Evolutionary conservation across 2,888 invertebrate genomes (phyloP).

Genomic region (Sesia apiformis): DNA sequence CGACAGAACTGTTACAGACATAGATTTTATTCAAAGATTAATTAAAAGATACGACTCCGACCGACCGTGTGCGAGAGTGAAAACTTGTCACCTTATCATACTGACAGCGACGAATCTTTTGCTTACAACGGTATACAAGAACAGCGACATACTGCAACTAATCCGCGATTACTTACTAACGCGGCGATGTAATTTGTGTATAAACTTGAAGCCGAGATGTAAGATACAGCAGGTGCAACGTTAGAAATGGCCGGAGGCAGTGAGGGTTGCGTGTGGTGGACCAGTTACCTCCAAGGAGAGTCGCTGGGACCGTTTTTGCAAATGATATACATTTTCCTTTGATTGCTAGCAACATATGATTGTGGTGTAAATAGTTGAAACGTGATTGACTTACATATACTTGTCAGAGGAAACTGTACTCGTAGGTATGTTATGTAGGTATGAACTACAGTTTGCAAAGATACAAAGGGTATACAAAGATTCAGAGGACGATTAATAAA

Average conservation of each 20-base stretch:
- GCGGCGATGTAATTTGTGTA: conserved; percentile 33
- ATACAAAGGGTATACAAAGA: no score
- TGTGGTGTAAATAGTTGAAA: not conserved
- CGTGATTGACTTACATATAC: conserved; percentile 1
- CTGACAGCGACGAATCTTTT: conserved; percentile 27
- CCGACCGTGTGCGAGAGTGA: conserved; percentile 45
- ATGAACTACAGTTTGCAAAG: no score
- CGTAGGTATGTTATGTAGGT: no score
- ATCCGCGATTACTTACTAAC: conserved; percentile 17
- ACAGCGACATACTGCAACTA: not conserved
- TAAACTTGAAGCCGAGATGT: conserved; percentile 17
- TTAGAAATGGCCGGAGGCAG: conserved; percentile 51
- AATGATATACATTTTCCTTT: conserved; percentile 62
- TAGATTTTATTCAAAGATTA: conserved; percentile 66
- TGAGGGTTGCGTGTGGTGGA: conserved; percentile 61
- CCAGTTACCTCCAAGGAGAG: conserved; percentile 58
- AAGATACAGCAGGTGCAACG: conserved; percentile 47
- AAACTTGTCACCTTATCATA: conserved; percentile 44
- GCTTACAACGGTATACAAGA: conserved; percentile 16
- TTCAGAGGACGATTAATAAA: no score
- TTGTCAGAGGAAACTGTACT: not conserved
- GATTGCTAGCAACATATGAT: conserved; percentile 16
- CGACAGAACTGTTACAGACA: conserved; percentile 49
- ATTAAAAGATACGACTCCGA: conserved; percentile 63
- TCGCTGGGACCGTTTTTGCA: conserved; percentile 50